phyloP scores from a whole-genome alignment of 2,888 invertebrate species.

The Xanthia icteritia region DNA sequence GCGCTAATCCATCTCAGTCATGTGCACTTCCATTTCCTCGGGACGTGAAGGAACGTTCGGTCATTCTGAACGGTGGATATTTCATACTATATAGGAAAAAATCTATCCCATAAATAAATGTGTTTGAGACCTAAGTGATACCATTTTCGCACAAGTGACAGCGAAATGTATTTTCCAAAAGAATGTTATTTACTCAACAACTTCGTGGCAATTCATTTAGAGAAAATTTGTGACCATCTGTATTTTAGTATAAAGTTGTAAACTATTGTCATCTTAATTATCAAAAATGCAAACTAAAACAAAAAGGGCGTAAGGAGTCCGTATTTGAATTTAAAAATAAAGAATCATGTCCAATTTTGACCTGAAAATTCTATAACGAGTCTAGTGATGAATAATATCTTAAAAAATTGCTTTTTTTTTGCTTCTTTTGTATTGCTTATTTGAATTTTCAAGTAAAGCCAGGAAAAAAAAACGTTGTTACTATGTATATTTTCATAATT shows the following conservation, averaged over 20 bases:
- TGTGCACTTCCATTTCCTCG: conserved; percentile 72
- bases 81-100: conserved; percentile 62
- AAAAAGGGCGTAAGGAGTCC: not conserved
- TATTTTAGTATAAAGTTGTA: not conserved
- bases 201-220: not conserved
- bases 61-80: conserved; percentile 65
- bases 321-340: conserved; percentile 7
- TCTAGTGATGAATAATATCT: too few relatives aligned
- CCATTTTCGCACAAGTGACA: conserved; percentile 26
- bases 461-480: too few relatives aligned
- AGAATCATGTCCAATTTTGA: too few relatives aligned
- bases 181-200: not conserved
- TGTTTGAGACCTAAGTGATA: conserved; percentile 39
- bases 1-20: conserved; percentile 77
- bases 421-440: too few relatives aligned
- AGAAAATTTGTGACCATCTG: not conserved
- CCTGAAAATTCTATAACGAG: too few relatives aligned
- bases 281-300: not conserved
- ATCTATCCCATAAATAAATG: conserved; percentile 55
- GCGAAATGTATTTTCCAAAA: conserved; percentile 16
- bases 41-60: conserved; percentile 67
- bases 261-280: not conserved
- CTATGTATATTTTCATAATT: too few relatives aligned
- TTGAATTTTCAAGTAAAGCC: too few relatives aligned
- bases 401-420: too few relatives aligned